Conservation (phyloP, 2,113 vertebrate genomes). For the Bungarus multicinctus region DNA sequence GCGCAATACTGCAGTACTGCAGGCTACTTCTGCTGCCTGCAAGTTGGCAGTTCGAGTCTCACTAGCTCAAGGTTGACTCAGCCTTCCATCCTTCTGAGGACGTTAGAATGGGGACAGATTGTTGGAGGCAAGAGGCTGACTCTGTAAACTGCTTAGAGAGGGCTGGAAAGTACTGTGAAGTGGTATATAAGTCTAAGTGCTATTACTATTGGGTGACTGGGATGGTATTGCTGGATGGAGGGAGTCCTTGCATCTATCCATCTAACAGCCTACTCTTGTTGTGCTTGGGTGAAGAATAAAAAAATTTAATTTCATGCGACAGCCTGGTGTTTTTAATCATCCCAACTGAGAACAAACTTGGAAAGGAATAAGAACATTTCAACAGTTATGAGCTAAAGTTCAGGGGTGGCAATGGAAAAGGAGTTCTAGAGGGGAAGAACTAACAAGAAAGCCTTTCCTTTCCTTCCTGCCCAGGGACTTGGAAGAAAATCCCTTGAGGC, state of each 20-base stretch:
- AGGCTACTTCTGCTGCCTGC: no score
- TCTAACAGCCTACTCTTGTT: background rate
- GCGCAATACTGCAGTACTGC: no score
- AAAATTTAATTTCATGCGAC: background rate
- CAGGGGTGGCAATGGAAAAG: background rate
- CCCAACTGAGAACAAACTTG: background rate
- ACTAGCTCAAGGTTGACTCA: no score
- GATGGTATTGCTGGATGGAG: background rate
- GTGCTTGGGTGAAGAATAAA: background rate
- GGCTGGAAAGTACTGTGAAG: no score
- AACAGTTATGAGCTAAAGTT: background rate
- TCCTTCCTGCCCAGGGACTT: slow-evolving; percentile 44
- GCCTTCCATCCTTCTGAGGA: no score
- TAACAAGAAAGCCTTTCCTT: background rate
- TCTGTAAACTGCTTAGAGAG: no score
- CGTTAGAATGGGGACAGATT: no score
- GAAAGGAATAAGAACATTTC: background rate
- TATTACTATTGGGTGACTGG: no score
- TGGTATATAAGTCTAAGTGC: no score
- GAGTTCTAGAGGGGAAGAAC: background rate
- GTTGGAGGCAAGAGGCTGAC: no score
- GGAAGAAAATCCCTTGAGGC: slow-evolving; percentile 66
- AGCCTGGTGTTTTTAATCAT: background rate
- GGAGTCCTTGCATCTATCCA: background rate
- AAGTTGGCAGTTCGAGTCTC: no score